Evolutionary conservation across 92 coral and sea anemone species (phyloP).

Genomic region (Umimayanthus kanabou): DNA sequence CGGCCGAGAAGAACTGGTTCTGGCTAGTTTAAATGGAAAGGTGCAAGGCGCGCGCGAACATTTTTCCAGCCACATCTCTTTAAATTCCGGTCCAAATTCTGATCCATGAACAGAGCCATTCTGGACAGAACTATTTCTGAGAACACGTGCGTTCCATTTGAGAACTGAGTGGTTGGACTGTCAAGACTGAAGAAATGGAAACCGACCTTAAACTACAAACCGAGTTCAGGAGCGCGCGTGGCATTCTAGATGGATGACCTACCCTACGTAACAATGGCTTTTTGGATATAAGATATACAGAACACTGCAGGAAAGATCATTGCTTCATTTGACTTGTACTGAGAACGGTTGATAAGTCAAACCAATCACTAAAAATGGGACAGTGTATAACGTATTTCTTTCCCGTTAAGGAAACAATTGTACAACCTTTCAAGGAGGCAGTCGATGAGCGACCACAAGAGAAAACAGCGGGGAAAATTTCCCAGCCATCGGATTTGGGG

Average conservation of each 20-base stretch:
- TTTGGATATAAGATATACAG: neutral
- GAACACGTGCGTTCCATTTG: too few relatives aligned
- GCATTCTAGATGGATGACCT: neutral
- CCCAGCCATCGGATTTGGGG: neutral
- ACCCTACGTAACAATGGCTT: neutral
- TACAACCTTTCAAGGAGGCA: neutral
- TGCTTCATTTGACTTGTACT: neutral
- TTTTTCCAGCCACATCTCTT: too few relatives aligned
- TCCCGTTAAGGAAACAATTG: neutral
- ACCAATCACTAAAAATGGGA: slow-evolving; percentile 11
- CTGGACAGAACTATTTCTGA: too few relatives aligned
- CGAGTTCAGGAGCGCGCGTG: neutral
- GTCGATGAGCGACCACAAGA: slow-evolving; percentile 6
- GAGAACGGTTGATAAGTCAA: neutral
- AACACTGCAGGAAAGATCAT: neutral
- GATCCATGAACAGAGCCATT: too few relatives aligned
- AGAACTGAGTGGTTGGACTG: too few relatives aligned
- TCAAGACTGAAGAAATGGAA: too few relatives aligned
- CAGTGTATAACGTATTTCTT: slow-evolving; percentile 31
- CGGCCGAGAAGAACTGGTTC: too few relatives aligned
- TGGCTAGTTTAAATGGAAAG: too few relatives aligned
- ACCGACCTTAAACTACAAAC: too few relatives aligned
- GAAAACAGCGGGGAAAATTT: neutral
- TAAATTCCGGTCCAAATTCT: too few relatives aligned
- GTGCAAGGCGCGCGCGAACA: too few relatives aligned